Percentiles rank a stretch among this genome's conserved stretches.
These are phyloP conservation scores for Orestias chungarensis DNA, from an alignment of 2,797 vertebrate species.

Conservation along the genomic window DNA sequence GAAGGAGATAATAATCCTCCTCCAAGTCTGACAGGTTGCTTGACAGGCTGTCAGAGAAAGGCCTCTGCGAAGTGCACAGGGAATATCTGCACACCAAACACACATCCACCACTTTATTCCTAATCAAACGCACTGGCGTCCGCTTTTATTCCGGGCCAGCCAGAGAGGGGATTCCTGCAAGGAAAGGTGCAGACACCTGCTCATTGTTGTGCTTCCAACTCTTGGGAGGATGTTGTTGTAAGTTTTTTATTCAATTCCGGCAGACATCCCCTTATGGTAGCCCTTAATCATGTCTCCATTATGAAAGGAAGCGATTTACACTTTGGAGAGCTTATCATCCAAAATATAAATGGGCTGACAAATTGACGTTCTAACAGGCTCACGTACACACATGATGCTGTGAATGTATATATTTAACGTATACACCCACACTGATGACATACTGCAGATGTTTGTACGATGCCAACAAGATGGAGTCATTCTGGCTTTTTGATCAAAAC, in stretches of 20 bases:
- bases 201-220: conserved; percentile 5
- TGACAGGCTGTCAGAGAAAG: conserved; percentile 77
- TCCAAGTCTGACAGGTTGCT: conserved; percentile 80
- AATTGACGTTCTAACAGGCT: conserved; percentile 6
- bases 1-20: conserved; percentile 80
- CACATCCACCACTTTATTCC: conserved; percentile 38
- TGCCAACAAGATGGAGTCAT: conserved; percentile 7
- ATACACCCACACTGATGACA: background rate
- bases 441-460: conserved; percentile 21
- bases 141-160: conserved; percentile 40
- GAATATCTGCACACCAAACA: conserved; percentile 50
- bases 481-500: conserved; percentile 39
- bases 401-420: background rate
- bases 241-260: background rate
- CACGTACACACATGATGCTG: background rate
- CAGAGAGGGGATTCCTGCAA: conserved; percentile 27
- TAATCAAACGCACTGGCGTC: conserved; percentile 39
- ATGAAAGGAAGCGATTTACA: background rate
- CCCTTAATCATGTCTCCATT: conserved; percentile 4
- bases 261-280: background rate
- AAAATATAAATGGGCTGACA: background rate
- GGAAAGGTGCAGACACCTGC: conserved; percentile 4
- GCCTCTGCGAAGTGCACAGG: conserved; percentile 42
- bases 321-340: background rate
- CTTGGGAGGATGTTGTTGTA: background rate